phyloP scores from a whole-genome alignment of 2,797 vertebrate species.

The Hozukius guyotensis region DNA sequence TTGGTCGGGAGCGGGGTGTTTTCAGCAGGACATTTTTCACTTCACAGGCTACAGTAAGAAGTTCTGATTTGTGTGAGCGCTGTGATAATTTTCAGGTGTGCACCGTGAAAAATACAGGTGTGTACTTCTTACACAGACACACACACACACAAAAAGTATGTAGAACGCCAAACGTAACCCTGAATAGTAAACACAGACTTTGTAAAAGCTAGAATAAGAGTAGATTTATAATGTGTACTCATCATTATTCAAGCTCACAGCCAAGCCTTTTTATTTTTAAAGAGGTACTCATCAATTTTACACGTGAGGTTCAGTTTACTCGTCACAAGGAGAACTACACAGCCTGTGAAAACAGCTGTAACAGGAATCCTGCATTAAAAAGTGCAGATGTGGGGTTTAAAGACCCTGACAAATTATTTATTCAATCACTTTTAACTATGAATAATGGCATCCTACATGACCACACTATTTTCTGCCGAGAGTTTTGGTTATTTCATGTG shows the following conservation, averaged over 20 bases:
- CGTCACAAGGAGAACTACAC: background rate
- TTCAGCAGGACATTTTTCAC: conserved; percentile 43
- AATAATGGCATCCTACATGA: background rate
- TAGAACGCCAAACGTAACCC: background rate
- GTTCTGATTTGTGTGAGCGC: conserved; percentile 27
- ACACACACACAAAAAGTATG: background rate
- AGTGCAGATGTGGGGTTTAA: background rate
- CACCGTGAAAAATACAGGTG: conserved; percentile 23
- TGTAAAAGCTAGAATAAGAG: background rate
- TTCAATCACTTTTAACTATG: background rate
- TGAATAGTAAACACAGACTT: conserved; percentile 10
- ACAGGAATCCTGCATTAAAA: background rate
- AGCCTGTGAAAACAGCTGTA: background rate
- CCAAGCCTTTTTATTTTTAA: background rate
- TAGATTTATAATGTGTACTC: background rate
- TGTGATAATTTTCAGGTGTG: conserved; percentile 26
- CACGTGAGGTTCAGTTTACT: background rate
- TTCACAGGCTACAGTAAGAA: conserved; percentile 30
- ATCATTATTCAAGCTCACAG: background rate
- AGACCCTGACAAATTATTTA: background rate
- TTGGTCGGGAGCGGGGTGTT: conserved; percentile 19
- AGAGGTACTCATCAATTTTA: background rate
- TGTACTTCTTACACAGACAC: background rate
- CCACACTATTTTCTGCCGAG: background rate
- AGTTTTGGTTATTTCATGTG: background rate